These are phyloP conservation scores for Tachysurus vachellii DNA, from an alignment of 2,113 vertebrate genomes.

Conservation along the genomic window DNA sequence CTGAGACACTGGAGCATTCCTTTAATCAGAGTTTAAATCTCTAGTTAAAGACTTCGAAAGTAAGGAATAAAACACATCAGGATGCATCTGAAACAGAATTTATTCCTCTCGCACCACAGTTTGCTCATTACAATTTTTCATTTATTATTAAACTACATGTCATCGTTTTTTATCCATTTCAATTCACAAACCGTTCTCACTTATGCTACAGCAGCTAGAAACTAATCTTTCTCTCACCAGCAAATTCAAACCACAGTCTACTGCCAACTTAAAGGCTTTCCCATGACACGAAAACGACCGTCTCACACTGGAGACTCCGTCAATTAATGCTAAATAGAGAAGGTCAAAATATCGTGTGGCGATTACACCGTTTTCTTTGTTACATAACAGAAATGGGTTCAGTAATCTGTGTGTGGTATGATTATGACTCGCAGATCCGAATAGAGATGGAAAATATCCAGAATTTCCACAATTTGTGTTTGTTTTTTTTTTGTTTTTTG, in stretches of 20 bases:
- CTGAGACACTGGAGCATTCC: not conserved
- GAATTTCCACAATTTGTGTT: not conserved
- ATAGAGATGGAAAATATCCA: too few relatives aligned
- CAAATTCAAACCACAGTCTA: not conserved
- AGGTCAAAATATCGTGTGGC: not conserved
- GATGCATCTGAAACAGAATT: not conserved
- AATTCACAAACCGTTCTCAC: not conserved
- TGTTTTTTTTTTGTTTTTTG: too few relatives aligned
- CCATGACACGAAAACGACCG: not conserved
- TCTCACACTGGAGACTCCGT: not conserved
- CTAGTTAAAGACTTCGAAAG: not conserved
- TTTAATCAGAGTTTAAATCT: not conserved
- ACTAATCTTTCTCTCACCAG: not conserved
- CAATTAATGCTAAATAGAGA: not conserved
- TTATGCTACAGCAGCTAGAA: not conserved
- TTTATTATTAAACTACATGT: not conserved
- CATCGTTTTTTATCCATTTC: not conserved
- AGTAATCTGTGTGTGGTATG: too few relatives aligned
- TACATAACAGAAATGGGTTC: not conserved
- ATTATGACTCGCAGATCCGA: not conserved
- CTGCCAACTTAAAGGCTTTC: not conserved
- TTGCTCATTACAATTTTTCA: not conserved
- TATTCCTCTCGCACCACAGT: not conserved
- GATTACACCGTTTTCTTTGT: not conserved
- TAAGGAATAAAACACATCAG: not conserved